Conservation (phyloP, 1,140 invertebrate genomes). For the Sitobion miscanthi region DNA sequence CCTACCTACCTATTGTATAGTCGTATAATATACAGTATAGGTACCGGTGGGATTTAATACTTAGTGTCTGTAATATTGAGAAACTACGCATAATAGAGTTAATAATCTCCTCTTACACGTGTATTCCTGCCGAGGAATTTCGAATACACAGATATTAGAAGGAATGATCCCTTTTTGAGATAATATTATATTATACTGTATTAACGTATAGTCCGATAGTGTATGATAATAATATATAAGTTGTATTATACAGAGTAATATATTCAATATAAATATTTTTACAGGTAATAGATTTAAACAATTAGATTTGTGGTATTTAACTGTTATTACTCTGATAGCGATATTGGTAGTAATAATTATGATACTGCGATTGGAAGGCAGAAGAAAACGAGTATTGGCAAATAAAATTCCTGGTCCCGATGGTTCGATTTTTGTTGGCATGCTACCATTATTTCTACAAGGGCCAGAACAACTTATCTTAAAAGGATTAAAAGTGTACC, state of each 20-base stretch:
- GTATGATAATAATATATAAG: background rate
- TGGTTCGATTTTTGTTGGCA: background rate
- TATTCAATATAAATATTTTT: constrained; percentile 23
- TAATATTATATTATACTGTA: background rate
- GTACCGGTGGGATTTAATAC: background rate
- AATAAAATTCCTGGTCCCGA: constrained; percentile 31
- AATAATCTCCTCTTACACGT: background rate
- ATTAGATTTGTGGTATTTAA: background rate
- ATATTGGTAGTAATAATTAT: background rate
- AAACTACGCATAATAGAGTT: background rate
- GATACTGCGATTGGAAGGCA: background rate
- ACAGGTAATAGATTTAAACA: constrained; percentile 19
- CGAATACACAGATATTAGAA: background rate
- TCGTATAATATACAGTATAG: background rate
- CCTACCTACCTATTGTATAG: background rate
- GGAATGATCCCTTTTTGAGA: background rate
- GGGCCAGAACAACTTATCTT: constrained; percentile 12
- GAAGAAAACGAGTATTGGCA: constrained; percentile 22
- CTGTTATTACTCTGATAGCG: background rate
- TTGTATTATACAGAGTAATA: background rate
- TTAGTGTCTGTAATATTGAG: background rate
- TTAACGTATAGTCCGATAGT: too few species aligned
- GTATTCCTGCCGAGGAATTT: background rate
- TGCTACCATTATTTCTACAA: constrained; percentile 16
- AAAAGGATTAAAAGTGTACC: background rate